phyloP scores from a whole-genome alignment of 2,888 invertebrate genomes.

The Ennomos fuscantarius region DNA sequence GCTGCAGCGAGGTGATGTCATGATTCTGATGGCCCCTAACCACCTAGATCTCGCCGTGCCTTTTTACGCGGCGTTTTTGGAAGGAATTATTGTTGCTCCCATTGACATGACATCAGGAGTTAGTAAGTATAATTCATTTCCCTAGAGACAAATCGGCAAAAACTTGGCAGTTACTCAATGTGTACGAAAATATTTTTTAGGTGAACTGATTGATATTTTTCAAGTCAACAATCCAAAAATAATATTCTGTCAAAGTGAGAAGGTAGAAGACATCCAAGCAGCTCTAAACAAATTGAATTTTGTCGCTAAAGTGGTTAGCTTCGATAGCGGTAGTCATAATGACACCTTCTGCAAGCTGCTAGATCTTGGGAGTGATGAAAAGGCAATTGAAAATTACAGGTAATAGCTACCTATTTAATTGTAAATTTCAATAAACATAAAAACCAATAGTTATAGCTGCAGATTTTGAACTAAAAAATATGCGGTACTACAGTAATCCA shows the following conservation, averaged over 20 bases:
- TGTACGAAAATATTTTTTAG: conserved; percentile 42
- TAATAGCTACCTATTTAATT: conserved; percentile 27
- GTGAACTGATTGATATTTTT: conserved; percentile 52
- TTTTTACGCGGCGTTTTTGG: conserved; percentile 71
- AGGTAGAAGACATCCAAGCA: conserved; percentile 51
- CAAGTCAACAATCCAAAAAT: conserved; percentile 51
- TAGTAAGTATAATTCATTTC: conserved; percentile 59
- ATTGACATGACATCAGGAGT: conserved; percentile 54
- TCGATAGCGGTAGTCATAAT: conserved; percentile 54
- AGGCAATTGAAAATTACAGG: conserved; percentile 48
- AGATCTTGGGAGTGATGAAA: conserved; percentile 41
- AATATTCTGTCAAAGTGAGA: conserved; percentile 62
- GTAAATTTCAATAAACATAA: no score
- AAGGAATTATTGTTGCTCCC: conserved; percentile 65
- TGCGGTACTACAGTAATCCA: neutral
- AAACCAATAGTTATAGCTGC: no score
- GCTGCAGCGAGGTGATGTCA: conserved; percentile 67
- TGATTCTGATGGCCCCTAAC: conserved; percentile 74
- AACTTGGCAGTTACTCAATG: no score
- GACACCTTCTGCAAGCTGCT: conserved; percentile 52
- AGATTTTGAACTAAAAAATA: conserved; percentile 7
- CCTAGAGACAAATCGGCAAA: no score
- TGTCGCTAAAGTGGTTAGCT: conserved; percentile 52
- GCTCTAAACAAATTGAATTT: conserved; percentile 50
- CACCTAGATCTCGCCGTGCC: conserved; percentile 72